Evolutionary conservation across 2,888 invertebrate species (phyloP), one percentile per base, ranked within the genome.

Genomic region (Anthophora plumipes): DNA sequence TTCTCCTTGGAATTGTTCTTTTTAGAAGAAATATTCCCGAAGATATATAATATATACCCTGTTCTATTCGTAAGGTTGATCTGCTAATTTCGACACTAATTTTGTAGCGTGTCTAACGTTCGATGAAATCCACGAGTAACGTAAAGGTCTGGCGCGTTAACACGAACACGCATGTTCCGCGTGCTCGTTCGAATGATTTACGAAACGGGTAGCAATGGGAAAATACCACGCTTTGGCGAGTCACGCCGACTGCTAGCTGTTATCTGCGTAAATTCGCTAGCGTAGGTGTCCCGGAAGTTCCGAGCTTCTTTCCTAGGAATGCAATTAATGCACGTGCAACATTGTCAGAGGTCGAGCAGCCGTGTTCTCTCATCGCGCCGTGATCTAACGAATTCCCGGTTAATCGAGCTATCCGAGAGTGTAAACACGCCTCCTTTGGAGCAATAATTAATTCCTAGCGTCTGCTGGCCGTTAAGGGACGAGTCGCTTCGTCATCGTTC

Each of bases 381-480:
- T 8, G 68, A 57, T 59, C 54, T 68, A 71, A 71, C 78, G 80
- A 79, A 82, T 86, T 74, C 78, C 77, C 75, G 66, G 83, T 87
- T 81, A 84, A 87, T 80, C 72, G 74, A 69, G 50, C 69, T 31
- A 46, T 79, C 76, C 68, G 69, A 46, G 31, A 64, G 70, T 64
- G 52, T 22, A 61, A 74, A 78, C 60, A 52, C 82, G 61, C 61
- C 77, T 70, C 67, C 67, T 46, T 46, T 66, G 43, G 22, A 25
- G 20, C 11, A 77, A 69, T 88, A 89, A 89, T 89, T 87, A 88
- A 86, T 84, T 83, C 79, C 72, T 55, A 61, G 54, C 55, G 70
- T 73, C 12, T 22, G 50, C 12, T 6, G 9, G 17, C 20, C 17
- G 39, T 41, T 43, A 8, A 55, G 25, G 5, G 25, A 14, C 43